phyloP scores from a whole-genome alignment of 2,888 invertebrate species.

The Gari tellinella region DNA sequence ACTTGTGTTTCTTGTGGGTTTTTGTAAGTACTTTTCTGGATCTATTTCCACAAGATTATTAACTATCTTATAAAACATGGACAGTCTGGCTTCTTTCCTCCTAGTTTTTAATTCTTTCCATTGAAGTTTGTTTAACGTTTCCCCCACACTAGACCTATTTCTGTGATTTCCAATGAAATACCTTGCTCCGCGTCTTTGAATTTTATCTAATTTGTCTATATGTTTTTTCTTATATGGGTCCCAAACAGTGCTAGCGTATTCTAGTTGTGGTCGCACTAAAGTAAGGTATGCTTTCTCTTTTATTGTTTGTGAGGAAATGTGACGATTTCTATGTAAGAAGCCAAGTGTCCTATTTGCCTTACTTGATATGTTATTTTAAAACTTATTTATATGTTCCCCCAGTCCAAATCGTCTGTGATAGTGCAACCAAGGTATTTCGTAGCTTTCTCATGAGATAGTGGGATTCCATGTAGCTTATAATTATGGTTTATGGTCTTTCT shows the following conservation, averaged over 20 bases:
- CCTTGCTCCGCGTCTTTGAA: not conserved
- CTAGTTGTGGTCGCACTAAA: too few relatives aligned
- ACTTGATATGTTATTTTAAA: not conserved
- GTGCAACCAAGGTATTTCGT: slow-evolving; percentile 1
- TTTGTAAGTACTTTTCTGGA: not conserved
- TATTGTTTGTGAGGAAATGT: too few relatives aligned
- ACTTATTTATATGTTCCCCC: too few relatives aligned
- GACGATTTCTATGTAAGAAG: not conserved
- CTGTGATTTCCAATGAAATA: too few relatives aligned
- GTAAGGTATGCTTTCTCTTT: too few relatives aligned
- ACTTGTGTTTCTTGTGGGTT: not conserved
- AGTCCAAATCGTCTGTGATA: not conserved
- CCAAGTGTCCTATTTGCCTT: not conserved
- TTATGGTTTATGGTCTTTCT: not conserved
- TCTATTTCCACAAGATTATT: not conserved
- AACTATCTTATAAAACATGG: not conserved
- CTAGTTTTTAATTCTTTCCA: not conserved
- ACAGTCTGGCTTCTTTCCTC: not conserved
- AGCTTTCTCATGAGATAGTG: not conserved
- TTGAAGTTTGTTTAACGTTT: not conserved
- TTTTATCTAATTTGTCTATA: not conserved
- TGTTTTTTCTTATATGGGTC: not conserved
- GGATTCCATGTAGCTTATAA: not conserved
- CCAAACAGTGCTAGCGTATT: slow-evolving; percentile 1
- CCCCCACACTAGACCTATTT: too few relatives aligned